phyloP scores from a whole-genome alignment of 2,113 vertebrate species.

The Ctenomys sociabilis region DNA sequence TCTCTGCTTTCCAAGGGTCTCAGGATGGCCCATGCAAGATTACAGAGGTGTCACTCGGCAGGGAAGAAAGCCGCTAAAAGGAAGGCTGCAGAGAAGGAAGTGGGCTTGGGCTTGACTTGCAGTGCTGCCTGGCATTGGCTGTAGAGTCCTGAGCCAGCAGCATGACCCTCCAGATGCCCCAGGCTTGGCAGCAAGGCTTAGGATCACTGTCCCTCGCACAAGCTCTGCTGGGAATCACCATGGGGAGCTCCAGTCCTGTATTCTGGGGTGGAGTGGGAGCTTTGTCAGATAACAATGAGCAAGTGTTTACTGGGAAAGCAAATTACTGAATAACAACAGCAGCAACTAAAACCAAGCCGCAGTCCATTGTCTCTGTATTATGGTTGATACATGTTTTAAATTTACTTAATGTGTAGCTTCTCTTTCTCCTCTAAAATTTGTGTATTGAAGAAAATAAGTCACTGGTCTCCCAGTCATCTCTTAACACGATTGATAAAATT shows the following conservation, averaged over 20 bases:
- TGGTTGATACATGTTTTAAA: not conserved
- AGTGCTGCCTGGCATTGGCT: not conserved
- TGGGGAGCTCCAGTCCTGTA: not conserved
- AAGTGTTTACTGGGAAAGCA: not conserved
- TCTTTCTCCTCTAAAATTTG: not conserved
- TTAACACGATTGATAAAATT: not conserved
- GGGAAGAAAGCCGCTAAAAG: not conserved
- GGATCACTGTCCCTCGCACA: fast-evolving
- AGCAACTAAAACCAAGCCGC: not conserved
- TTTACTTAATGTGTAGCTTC: not conserved
- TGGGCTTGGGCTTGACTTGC: not conserved
- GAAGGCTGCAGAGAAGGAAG: not conserved
- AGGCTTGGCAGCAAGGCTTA: not conserved
- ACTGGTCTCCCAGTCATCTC: not conserved
- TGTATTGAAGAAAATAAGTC: slow-evolving; percentile 44
- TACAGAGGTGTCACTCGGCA: not conserved
- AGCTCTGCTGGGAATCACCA: not conserved
- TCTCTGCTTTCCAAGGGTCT: not conserved
- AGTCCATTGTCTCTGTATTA: not conserved
- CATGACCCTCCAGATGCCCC: fast-evolving
- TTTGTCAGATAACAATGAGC: not conserved
- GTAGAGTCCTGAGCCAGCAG: not conserved
- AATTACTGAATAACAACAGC: not conserved
- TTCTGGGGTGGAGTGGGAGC: not conserved
- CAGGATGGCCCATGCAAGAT: not conserved